Evolutionary conservation across 2,888 invertebrate species (phyloP).

Genomic region (Hyalella azteca): DNA sequence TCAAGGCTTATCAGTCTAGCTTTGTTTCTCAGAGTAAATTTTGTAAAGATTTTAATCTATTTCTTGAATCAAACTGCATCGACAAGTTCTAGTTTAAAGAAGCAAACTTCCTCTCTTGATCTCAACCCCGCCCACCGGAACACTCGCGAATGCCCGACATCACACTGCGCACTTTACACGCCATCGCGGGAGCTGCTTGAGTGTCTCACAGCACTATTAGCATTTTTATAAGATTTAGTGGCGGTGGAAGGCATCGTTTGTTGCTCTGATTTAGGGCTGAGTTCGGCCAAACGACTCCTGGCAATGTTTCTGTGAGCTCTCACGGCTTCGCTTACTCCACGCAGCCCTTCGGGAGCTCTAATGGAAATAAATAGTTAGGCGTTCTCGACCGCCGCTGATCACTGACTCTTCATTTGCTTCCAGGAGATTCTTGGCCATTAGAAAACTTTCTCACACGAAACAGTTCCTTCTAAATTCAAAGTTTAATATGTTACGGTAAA

Average conservation of each 20-base stretch:
- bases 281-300: neutral
- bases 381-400: neutral
- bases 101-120: no score
- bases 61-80: no score
- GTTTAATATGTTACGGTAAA: neutral
- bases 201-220: neutral
- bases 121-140: neutral
- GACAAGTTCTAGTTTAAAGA: no score
- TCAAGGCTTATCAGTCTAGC: no score
- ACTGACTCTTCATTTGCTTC: conserved; percentile 10
- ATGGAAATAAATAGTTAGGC: conserved; percentile 7
- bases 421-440: no score
- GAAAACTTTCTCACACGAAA: neutral
- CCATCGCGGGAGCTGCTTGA: neutral
- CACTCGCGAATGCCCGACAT: no score
- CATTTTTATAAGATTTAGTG: conserved; percentile 37
- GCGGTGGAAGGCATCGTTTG: conserved; percentile 26
- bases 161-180: neutral
- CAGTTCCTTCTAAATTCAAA: neutral
- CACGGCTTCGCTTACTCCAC: neutral
- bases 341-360: neutral
- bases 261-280: conserved; percentile 19
- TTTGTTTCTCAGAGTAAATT: no score
- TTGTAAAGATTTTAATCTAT: no score
- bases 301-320: neutral